Base-by-base conservation (phyloP, 2,888 invertebrate genomes). In the Thera britannica region DNA sequence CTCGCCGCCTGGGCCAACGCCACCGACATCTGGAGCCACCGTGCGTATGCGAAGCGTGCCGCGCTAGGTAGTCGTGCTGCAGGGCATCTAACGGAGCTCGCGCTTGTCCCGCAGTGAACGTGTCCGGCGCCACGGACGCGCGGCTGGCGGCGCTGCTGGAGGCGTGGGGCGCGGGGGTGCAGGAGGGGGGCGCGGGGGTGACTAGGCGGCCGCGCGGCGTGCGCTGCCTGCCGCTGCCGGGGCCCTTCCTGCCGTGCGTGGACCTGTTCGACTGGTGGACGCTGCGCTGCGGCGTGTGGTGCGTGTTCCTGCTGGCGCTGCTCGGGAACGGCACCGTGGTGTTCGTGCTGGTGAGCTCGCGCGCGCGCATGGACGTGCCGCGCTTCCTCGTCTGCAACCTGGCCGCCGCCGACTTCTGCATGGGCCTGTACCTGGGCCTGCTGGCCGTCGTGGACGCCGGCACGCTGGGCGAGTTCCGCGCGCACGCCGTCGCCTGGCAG, bases 221-320 rank as follows among this genome's bases (percentile, higher is more conserved):
- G 48, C 58, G 8, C 34, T 46, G 58, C 54, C 23, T n/a, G 23
- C 9, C 11, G 65, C 57, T 58, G 57, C n/a, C 89, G 96, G 98
- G 98, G 38, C 98, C 99, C 2, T 99, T 99, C 92, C 94, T 98
- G 83, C 99, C 99, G 3, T 99, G 99, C 88, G 97, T 97, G 83
- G 99, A 99, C 89, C 94, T 99, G 65, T 99, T 99, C 89, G 98
- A 98, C 85, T 99, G 98, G 98, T 99, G 99, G 99, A 98, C 98
- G 3, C 92, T 99, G 78, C 96, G 98, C 54, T 99, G 98, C 86
- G 98, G 99, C 34, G 98, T 99, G 61, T 99, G 99, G 99, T 96
- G 98, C 12, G 98, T 99, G 56, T 99, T 99, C 90, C 95, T 99
- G 67, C 94, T 99, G 79, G 98, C 99, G 52, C 96, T 99, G 94